A percentile compares a stretch with the other conserved stretches of the same genome.
Conservation (phyloP, 2,113 vertebrate species). For the Talpa occidentalis region DNA sequence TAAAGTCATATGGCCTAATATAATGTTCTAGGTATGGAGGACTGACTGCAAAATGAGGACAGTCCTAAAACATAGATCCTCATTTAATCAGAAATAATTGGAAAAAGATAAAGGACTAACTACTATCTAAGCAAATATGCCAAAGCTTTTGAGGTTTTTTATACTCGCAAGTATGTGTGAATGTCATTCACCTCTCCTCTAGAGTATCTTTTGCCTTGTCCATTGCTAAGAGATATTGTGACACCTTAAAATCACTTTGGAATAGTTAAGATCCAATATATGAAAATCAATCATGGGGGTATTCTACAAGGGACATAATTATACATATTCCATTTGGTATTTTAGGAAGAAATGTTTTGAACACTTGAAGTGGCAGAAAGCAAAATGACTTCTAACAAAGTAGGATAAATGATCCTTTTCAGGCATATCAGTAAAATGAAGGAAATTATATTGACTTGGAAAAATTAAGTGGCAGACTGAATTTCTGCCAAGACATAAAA, state of each 20-base stretch:
- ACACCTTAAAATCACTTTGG: not conserved
- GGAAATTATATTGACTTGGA: not conserved
- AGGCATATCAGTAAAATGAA: not conserved
- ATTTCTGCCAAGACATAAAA: not conserved
- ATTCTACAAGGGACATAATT: not conserved
- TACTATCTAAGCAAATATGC: not conserved
- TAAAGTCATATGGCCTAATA: not conserved
- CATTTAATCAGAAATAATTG: constrained; percentile 7
- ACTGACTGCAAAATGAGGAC: not conserved
- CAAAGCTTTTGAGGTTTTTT: not conserved
- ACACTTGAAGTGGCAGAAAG: not conserved
- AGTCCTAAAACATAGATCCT: not conserved
- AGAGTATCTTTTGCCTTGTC: not conserved
- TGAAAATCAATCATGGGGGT: not conserved
- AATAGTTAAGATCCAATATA: not conserved
- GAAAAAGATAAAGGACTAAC: not conserved
- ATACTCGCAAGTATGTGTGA: not conserved
- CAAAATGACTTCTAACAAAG: not conserved
- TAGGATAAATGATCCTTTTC: not conserved
- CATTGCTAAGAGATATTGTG: not conserved
- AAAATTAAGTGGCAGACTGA: not conserved
- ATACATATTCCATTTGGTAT: not conserved
- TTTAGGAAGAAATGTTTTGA: not conserved
- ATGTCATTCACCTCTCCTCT: not conserved
- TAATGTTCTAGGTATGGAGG: not conserved